phyloP scores from a whole-genome alignment of 2,113 vertebrate species.

The Semicossyphus pulcher region DNA sequence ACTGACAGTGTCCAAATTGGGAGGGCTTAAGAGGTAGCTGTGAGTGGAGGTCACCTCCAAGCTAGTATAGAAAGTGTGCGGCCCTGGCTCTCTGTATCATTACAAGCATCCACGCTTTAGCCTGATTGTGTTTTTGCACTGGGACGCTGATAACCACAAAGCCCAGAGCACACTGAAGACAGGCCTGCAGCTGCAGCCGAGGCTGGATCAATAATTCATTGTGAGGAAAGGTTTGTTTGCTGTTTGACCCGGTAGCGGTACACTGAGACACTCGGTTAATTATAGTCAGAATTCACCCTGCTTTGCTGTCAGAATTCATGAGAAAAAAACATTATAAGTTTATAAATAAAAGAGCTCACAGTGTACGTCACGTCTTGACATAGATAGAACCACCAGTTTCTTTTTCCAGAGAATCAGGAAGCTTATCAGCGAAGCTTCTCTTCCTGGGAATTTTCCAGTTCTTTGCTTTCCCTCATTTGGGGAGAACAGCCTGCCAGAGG shows the following conservation, averaged over 20 bases:
- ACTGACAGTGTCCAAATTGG: constrained; percentile 34
- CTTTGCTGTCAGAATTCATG: neutral
- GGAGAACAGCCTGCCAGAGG: neutral
- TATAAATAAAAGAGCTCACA: neutral
- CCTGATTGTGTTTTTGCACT: constrained; percentile 29
- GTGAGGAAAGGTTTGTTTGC: constrained; percentile 52
- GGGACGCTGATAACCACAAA: constrained; percentile 46
- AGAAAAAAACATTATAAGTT: constrained; percentile 6
- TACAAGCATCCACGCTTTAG: constrained; percentile 8
- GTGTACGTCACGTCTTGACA: constrained; percentile 14
- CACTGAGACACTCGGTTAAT: constrained; percentile 40
- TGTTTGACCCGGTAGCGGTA: constrained; percentile 22
- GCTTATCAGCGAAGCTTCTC: constrained; percentile 9
- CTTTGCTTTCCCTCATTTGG: neutral
- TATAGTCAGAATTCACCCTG: neutral
- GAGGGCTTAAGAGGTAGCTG: neutral
- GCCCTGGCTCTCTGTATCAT: neutral
- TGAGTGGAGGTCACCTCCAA: constrained; percentile 42
- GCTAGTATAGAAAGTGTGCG: neutral
- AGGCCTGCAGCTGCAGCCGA: constrained; percentile 10
- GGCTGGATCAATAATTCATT: constrained; percentile 70
- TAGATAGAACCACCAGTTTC: constrained; percentile 7
- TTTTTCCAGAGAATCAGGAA: constrained; percentile 39
- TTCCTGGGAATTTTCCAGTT: constrained; percentile 30
- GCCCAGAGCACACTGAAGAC: constrained; percentile 17